Evolutionary conservation across 2,797 vertebrate genomes (phyloP).

Genomic region (Phrynocephalus vlangalii): DNA sequence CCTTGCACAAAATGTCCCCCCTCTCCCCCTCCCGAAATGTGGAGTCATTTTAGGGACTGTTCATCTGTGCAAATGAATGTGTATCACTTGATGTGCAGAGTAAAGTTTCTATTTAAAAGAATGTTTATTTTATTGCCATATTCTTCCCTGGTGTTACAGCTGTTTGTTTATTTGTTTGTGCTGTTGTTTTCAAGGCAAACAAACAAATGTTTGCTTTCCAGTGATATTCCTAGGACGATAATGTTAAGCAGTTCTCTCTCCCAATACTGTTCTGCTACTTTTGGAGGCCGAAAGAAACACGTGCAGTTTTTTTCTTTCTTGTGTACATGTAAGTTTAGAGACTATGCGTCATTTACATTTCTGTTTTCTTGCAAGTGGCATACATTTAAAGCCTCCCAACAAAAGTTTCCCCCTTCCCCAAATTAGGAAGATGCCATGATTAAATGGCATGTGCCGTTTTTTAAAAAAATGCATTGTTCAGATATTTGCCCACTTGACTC

Average conservation of each 20-base stretch:
- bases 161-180: not conserved
- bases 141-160: not conserved
- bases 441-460: not conserved
- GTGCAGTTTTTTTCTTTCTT: not conserved
- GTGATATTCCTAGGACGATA: not conserved
- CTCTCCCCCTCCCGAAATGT: not conserved
- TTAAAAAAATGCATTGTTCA: not conserved
- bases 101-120: not conserved
- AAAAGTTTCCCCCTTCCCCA: not conserved
- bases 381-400: not conserved
- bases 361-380: not conserved
- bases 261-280: not conserved
- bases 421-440: not conserved
- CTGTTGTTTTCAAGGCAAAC: not conserved
- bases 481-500: not conserved
- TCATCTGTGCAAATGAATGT: conserved; percentile 1
- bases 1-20: not conserved
- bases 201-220: not conserved
- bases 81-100: not conserved
- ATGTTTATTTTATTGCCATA: not conserved
- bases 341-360: not conserved
- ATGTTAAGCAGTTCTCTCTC: not conserved
- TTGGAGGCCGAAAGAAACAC: not conserved
- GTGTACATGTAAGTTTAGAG: not conserved
- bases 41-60: not conserved